These are phyloP conservation scores for Centruroides vittatus DNA, from an alignment of 1,140 invertebrate genomes.

Conservation along the genomic window DNA sequence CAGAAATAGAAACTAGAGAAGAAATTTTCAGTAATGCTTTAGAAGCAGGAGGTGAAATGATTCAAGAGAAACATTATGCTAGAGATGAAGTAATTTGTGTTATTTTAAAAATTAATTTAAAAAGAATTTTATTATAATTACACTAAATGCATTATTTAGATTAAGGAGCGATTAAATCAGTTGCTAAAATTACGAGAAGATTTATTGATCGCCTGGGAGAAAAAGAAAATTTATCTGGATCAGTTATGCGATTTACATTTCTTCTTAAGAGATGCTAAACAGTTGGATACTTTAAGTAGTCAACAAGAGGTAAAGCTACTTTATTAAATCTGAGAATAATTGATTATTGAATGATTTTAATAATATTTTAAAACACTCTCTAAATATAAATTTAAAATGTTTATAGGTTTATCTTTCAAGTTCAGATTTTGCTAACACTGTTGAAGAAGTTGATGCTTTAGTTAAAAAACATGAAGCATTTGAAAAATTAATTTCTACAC, in stretches of 20 bases:
- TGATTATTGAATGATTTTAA: neutral
- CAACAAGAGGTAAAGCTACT: constrained; percentile 53
- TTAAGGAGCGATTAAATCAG: constrained; percentile 60
- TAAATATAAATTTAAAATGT: neutral
- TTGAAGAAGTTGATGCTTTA: constrained; percentile 70
- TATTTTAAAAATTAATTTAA: neutral
- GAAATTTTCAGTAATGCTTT: constrained; percentile 65
- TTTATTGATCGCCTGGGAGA: constrained; percentile 70
- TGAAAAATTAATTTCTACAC: constrained; percentile 63
- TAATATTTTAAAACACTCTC: neutral
- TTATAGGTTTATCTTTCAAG: constrained; percentile 30
- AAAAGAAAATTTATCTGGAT: constrained; percentile 77
- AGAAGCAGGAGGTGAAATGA: constrained; percentile 64
- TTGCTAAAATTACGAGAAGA: constrained; percentile 61
- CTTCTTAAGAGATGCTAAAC: constrained; percentile 87
- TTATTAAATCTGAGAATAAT: neutral
- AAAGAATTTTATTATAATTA: neutral
- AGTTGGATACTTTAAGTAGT: constrained; percentile 73
- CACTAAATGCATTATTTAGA: constrained; percentile 30
- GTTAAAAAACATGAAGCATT: constrained; percentile 86
- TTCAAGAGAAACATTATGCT: constrained; percentile 65
- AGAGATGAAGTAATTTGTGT: constrained; percentile 24
- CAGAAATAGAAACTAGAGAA: constrained; percentile 88
- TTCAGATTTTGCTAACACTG: constrained; percentile 34
- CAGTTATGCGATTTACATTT: constrained; percentile 89